phyloP scores from a whole-genome alignment of 1,140 invertebrate species.

The Lepidurus apus region DNA sequence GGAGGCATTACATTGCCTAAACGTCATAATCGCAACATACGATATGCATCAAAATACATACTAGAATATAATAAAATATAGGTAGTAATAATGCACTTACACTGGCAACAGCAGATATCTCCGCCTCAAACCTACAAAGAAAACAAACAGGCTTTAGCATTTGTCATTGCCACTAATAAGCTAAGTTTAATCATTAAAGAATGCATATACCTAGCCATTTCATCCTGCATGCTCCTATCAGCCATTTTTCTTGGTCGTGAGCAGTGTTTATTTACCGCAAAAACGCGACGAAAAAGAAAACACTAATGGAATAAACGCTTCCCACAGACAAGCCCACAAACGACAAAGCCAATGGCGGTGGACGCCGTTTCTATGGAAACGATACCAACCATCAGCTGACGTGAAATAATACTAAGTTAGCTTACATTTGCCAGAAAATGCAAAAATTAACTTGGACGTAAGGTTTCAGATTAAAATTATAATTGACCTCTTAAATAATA shows the following conservation, averaged over 20 bases:
- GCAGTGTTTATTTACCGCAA: not conserved
- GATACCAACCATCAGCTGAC: no score
- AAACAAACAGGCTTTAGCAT: constrained; percentile 34
- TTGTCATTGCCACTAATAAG: constrained; percentile 25
- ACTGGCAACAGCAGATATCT: constrained; percentile 61
- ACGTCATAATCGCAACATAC: constrained; percentile 58
- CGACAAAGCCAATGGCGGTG: no score
- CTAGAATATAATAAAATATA: not conserved
- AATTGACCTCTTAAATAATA: no score
- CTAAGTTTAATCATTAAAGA: constrained; percentile 31
- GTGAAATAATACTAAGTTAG: no score
- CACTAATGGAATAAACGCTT: no score
- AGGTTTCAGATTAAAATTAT: no score
- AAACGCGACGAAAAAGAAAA: not conserved
- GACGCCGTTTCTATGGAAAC: no score
- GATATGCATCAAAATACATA: constrained; percentile 48
- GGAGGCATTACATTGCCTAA: constrained; percentile 54
- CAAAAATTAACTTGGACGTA: no score
- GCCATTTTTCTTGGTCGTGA: not conserved
- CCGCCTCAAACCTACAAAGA: constrained; percentile 69
- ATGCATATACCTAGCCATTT: constrained; percentile 64
- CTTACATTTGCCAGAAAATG: no score
- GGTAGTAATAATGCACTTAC: constrained; percentile 48
- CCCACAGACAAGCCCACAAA: no score
- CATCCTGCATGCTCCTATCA: constrained; percentile 65